Conservation (phyloP, 2,113 vertebrate genomes). For the Anolis carolinensis region DNA sequence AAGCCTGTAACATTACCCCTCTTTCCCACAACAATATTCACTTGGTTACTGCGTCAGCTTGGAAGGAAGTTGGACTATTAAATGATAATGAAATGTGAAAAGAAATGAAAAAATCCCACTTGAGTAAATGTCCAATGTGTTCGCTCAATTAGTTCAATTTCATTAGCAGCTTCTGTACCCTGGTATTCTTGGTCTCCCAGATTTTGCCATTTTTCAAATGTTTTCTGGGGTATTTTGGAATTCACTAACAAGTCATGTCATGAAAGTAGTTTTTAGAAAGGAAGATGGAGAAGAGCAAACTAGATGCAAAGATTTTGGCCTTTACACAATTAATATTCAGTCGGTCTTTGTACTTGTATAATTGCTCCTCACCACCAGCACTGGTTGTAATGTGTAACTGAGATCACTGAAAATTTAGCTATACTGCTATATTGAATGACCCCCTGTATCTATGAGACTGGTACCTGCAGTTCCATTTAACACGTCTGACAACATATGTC, state of each 20-base stretch:
- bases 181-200: neutral
- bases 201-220: neutral
- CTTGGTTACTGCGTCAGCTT: neutral
- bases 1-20: rapidly evolving
- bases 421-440: too few species aligned
- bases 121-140: neutral
- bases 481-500: too few species aligned
- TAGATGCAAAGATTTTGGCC: neutral
- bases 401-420: neutral
- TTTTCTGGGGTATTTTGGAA: neutral
- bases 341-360: neutral
- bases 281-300: neutral
- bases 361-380: neutral
- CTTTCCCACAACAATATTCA: neutral
- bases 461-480: too few species aligned
- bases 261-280: neutral
- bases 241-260: neutral
- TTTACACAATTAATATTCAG: neutral
- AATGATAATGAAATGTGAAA: neutral
- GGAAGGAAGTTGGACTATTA: neutral
- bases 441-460: too few species aligned
- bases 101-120: neutral
- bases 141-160: neutral
- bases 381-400: neutral
- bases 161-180: neutral